Percentiles rank a stretch among this genome's conserved stretches.
Conservation (phyloP, 1,140 invertebrate genomes). For the Bombus affinis region DNA sequence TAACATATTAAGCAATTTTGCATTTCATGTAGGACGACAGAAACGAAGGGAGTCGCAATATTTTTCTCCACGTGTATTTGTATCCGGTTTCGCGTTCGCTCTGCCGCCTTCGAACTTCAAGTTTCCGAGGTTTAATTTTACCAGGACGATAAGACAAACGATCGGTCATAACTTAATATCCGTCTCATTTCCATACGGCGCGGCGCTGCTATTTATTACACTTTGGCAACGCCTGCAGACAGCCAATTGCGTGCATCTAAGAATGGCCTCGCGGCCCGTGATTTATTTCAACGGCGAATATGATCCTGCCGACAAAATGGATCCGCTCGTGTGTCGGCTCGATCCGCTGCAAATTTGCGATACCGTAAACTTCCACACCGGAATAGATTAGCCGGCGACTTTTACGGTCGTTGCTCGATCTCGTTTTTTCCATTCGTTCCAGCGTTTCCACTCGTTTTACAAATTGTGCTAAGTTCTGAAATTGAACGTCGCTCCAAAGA, state of each 20-base stretch:
- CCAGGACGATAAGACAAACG: constrained; percentile 54
- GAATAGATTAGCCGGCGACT: not conserved
- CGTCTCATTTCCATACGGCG: constrained; percentile 62
- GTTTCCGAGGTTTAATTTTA: constrained; percentile 60
- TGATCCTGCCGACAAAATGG: constrained; percentile 59
- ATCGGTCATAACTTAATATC: constrained; percentile 67
- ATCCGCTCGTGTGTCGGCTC: constrained; percentile 32
- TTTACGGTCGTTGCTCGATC: not conserved
- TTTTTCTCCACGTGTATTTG: constrained; percentile 16
- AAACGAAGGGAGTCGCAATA: constrained; percentile 23
- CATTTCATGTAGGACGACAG: constrained; percentile 7
- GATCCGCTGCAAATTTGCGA: constrained; percentile 22
- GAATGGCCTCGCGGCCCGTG: constrained; percentile 35
- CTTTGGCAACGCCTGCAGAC: constrained; percentile 44
- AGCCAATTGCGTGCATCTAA: constrained; percentile 60
- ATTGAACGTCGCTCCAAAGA: not conserved
- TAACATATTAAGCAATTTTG: constrained; percentile 10
- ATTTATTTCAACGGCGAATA: constrained; percentile 59
- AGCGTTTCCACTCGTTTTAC: not conserved
- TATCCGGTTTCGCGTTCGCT: constrained; percentile 35
- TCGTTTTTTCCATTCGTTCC: not conserved
- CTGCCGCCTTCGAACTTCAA: constrained; percentile 16
- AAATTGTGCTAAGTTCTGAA: not conserved
- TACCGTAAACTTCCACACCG: not conserved
- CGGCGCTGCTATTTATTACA: constrained; percentile 64